phyloP scores from a whole-genome alignment of 2,888 invertebrate species.

The Hermaeophaga mercurialis region DNA sequence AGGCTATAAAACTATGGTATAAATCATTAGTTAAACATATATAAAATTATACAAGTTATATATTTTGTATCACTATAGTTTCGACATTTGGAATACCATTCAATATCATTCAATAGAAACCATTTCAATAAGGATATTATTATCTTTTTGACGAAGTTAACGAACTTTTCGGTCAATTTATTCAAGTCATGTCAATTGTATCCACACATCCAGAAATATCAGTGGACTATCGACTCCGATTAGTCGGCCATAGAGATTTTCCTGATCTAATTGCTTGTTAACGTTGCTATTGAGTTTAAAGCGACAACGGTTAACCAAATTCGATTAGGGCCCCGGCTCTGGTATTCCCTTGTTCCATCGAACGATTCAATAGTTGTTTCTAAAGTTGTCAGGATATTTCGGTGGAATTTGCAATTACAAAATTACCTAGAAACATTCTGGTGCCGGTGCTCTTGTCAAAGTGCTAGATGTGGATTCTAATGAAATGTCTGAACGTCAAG shows the following conservation, averaged over 20 bases:
- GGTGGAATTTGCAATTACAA: slow-evolving; percentile 25
- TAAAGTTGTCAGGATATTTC: slow-evolving; percentile 23
- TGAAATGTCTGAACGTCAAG: slow-evolving; percentile 17
- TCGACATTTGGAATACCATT: too few species aligned
- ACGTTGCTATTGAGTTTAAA: slow-evolving; percentile 27
- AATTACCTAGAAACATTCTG: slow-evolving; percentile 23
- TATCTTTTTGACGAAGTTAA: too few species aligned
- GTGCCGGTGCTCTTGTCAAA: slow-evolving; percentile 11
- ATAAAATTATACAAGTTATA: too few species aligned
- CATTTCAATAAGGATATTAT: too few species aligned
- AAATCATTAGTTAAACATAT: too few species aligned
- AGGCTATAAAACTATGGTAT: too few species aligned
- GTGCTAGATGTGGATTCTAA: slow-evolving; percentile 8
- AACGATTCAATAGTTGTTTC: slow-evolving; percentile 24
- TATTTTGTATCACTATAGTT: too few species aligned
- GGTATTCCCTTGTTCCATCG: slow-evolving; percentile 12
- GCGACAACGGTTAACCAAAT: slow-evolving; percentile 30
- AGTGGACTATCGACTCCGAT: slow-evolving; percentile 28
- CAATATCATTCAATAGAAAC: too few species aligned
- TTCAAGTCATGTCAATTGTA: slow-evolving; percentile 2
- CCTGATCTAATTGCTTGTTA: slow-evolving; percentile 29
- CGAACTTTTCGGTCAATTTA: too few species aligned
- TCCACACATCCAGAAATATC: slow-evolving; percentile 19
- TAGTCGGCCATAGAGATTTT: slow-evolving; percentile 28
- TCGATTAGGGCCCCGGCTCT: slow-evolving; percentile 23